A percentile compares a stretch with the other conserved stretches of the same genome.
These are phyloP conservation scores for rabbit (Oryctolagus cuniculus) DNA, from an alignment of 2,113 vertebrate species.

Conservation along the genomic window DNA sequence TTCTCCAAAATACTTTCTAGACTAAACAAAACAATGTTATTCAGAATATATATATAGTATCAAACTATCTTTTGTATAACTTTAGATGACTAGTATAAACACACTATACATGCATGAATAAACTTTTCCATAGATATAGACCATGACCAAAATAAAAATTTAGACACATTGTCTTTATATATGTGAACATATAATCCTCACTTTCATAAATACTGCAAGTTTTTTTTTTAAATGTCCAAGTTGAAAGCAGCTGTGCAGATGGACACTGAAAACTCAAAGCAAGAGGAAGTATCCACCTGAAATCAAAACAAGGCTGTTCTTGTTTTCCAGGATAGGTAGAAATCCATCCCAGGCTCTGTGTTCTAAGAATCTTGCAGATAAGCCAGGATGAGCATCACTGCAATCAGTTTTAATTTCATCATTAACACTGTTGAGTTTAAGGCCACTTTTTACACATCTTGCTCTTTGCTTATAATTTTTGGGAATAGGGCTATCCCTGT, in stretches of 20 bases:
- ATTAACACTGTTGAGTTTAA: constrained; percentile 75
- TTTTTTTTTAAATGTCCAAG: constrained; percentile 79
- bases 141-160: constrained; percentile 66
- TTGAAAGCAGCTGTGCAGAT: constrained; percentile 84
- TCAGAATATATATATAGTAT: not conserved
- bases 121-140: constrained; percentile 43
- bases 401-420: constrained; percentile 78
- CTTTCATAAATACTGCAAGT: constrained; percentile 74
- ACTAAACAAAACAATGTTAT: constrained; percentile 57
- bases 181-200: constrained; percentile 68
- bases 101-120: not conserved
- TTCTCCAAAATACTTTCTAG: constrained; percentile 68
- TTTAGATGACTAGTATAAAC: constrained; percentile 33
- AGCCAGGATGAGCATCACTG: constrained; percentile 74
- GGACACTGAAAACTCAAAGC: constrained; percentile 81
- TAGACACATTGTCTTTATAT: constrained; percentile 55
- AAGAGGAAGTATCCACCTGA: constrained; percentile 83
- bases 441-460: constrained; percentile 64
- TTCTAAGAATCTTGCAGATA: constrained; percentile 82
- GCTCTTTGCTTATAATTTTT: constrained; percentile 66
- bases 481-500: constrained; percentile 5
- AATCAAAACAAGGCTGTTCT: constrained; percentile 82
- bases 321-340: constrained; percentile 82
- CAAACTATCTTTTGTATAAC: not conserved
- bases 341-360: constrained; percentile 69